A percentile compares a stretch with the other conserved stretches of the same genome.
phyloP scores from a whole-genome alignment of 2,113 vertebrate genomes.

The Peromyscus maniculatus region DNA sequence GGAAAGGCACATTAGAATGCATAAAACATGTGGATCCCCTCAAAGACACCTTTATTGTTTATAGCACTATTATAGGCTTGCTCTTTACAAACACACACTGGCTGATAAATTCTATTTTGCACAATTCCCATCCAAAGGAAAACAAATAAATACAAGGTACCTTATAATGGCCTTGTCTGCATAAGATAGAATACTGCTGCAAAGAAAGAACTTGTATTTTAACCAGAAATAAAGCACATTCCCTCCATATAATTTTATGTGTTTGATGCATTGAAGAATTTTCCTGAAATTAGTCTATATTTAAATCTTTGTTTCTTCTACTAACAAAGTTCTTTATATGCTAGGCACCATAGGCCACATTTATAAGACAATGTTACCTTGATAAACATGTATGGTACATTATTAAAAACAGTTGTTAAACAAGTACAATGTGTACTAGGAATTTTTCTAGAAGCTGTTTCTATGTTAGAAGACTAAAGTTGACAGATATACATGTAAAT shows the following conservation, averaged over 20 bases:
- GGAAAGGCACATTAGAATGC: neutral
- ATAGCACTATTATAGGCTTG: neutral
- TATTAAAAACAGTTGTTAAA: neutral
- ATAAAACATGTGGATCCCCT: conserved; percentile 11
- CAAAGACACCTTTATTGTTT: conserved; percentile 18
- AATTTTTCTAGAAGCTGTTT: neutral
- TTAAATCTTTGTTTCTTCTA: neutral
- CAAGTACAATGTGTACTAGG: neutral
- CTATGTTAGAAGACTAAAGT: neutral
- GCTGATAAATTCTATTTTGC: conserved; percentile 30
- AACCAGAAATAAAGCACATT: neutral
- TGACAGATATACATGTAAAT: neutral
- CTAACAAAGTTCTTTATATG: neutral
- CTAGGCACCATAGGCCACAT: neutral
- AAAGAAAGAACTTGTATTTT: conserved; percentile 25
- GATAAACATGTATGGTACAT: neutral
- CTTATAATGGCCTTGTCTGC: neutral
- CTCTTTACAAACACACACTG: neutral
- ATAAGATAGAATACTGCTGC: neutral
- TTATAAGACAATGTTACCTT: neutral
- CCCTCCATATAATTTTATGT: neutral
- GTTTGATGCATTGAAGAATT: neutral
- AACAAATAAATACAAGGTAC: conserved; percentile 10
- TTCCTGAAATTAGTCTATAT: neutral
- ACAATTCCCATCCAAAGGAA: conserved; percentile 19